Conservation (phyloP, 2,797 vertebrate genomes). For the Hydrophis major region DNA sequence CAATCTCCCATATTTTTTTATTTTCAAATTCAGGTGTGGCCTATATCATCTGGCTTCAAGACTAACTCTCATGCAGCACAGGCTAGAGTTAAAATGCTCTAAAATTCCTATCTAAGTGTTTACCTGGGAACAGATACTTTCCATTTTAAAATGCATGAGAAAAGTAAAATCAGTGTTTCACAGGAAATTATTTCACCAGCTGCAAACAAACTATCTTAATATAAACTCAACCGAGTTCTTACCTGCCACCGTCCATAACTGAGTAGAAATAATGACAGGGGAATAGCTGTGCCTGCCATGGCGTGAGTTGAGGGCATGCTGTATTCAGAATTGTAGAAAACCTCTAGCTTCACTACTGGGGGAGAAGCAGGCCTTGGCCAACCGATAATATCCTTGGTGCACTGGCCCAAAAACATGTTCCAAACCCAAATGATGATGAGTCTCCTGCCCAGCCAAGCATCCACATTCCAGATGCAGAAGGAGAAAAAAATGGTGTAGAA, state of each 20-base stretch:
- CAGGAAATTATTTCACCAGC: neutral
- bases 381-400: conserved; percentile 92
- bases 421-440: conserved; percentile 91
- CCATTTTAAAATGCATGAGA: neutral
- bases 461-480: conserved; percentile 92
- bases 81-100: neutral
- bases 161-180: neutral
- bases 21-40: neutral
- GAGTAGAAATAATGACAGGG: conserved; percentile 84
- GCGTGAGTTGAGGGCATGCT: conserved; percentile 98
- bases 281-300: conserved; percentile 96
- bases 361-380: conserved; percentile 91
- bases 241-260: conserved; percentile 93
- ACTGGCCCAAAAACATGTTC: conserved; percentile 98
- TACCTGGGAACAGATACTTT: neutral
- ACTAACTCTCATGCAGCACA: conserved; percentile 12
- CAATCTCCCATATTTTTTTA: neutral
- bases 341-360: conserved; percentile 92
- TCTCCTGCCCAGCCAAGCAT: conserved; percentile 83
- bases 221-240: conserved; percentile 5
- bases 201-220: neutral
- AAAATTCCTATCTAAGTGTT: neutral
- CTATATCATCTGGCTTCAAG: conserved; percentile 5
- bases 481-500: conserved; percentile 96
- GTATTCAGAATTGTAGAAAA: conserved; percentile 98